Evolutionary conservation across 2,888 invertebrate genomes (phyloP).

Genomic region (Epinotia bilunana): DNA sequence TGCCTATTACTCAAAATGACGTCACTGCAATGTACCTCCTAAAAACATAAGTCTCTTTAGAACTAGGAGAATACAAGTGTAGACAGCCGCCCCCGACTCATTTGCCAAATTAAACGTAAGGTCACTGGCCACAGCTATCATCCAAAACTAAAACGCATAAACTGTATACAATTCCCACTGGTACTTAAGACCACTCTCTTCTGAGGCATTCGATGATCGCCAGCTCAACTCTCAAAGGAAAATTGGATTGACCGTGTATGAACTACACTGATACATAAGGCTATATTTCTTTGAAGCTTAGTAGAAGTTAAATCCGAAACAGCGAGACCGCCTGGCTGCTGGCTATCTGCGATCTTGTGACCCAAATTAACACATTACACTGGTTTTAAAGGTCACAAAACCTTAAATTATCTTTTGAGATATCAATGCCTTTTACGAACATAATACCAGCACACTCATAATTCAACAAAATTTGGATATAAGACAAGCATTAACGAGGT

Average conservation of each 20-base stretch:
- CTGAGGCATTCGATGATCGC: neutral
- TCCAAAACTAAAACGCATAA: neutral
- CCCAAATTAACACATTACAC: constrained; percentile 22
- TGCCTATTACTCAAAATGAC: neutral
- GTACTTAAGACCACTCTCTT: neutral
- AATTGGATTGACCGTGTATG: neutral
- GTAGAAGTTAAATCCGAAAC: neutral
- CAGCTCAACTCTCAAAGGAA: constrained; percentile 1
- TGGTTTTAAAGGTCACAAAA: constrained; percentile 31
- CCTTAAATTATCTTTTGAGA: constrained; percentile 3
- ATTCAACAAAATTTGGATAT: neutral
- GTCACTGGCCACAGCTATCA: constrained; percentile 26
- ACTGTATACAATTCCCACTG: neutral
- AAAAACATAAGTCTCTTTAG: neutral
- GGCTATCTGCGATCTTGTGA: constrained; percentile 30
- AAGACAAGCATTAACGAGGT: neutral
- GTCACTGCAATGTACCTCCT: neutral
- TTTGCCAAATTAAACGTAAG: constrained; percentile 37
- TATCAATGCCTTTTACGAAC: constrained; percentile 7
- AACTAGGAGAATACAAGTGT: neutral
- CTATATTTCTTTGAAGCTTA: constrained; percentile 5
- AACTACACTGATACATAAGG: neutral
- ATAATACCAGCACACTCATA: neutral
- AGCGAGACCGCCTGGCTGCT: constrained; percentile 36
- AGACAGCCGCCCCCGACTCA: constrained; percentile 29